Percentiles rank a stretch among this genome's conserved stretches.
phyloP scores from a whole-genome alignment of 2,797 vertebrate genomes.

The Gorsachius magnificus region DNA sequence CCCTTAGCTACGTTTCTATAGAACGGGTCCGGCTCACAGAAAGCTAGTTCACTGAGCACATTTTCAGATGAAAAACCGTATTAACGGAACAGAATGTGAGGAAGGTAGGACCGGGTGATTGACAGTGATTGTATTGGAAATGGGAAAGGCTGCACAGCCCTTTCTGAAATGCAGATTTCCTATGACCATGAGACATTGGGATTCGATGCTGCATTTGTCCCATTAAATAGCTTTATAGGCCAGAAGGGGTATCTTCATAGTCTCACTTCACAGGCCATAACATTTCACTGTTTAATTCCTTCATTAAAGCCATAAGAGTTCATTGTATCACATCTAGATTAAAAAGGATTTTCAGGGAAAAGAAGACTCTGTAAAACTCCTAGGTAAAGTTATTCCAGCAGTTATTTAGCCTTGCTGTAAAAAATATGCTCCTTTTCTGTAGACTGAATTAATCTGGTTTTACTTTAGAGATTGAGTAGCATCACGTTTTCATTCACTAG shows the following conservation, averaged over 20 bases:
- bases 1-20: background rate
- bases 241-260: background rate
- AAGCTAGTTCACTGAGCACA: background rate
- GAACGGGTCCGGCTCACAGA: background rate
- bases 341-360: slow-evolving; percentile 15
- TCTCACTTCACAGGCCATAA: slow-evolving; percentile 3
- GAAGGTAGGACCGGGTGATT: slow-evolving; percentile 10
- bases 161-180: slow-evolving; percentile 28
- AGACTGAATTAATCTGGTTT: slow-evolving; percentile 49
- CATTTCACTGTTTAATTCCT: slow-evolving; percentile 36
- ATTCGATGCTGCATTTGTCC: background rate
- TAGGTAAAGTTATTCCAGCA: slow-evolving; percentile 40
- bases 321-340: slow-evolving; percentile 28
- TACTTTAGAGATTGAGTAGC: background rate
- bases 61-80: slow-evolving; percentile 38
- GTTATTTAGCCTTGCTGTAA: slow-evolving; percentile 27
- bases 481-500: background rate
- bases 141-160: background rate
- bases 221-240: slow-evolving; percentile 16
- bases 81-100: slow-evolving; percentile 34
- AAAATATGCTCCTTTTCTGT: background rate
- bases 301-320: slow-evolving; percentile 37
- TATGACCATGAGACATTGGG: background rate
- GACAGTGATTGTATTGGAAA: background rate
- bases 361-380: slow-evolving; percentile 11